These are phyloP conservation scores for Drosophila gaucha DNA, from an alignment of 2,888 invertebrate genomes.

Conservation along the genomic window DNA sequence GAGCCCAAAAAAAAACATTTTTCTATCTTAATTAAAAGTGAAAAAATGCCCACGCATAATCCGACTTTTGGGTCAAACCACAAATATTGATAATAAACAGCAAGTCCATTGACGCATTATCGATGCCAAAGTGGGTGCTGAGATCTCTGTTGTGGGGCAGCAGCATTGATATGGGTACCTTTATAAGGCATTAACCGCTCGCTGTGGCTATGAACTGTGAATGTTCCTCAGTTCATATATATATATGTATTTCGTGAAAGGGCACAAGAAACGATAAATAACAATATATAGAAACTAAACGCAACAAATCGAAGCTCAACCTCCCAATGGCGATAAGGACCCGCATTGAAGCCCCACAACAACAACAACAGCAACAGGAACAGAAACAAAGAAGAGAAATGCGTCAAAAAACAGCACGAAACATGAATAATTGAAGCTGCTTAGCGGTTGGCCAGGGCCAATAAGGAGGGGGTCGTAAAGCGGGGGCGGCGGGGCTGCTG, in stretches of 20 bases:
- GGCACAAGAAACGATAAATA: conserved; percentile 25
- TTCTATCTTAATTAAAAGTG: conserved; percentile 27
- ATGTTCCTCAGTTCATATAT: conserved; percentile 16
- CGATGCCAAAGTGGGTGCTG: background rate
- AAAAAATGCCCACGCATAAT: conserved; percentile 9
- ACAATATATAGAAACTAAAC: conserved; percentile 19
- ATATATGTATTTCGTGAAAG: conserved; percentile 23
- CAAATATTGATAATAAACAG: conserved; percentile 29
- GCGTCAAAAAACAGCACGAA: conserved; percentile 48
- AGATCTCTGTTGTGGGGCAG: conserved; percentile 4
- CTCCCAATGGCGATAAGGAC: conserved; percentile 49
- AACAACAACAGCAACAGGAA: background rate
- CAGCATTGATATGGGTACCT: conserved; percentile 42
- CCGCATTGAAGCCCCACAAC: conserved; percentile 41
- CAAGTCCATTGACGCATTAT: conserved; percentile 12
- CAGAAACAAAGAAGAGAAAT: conserved; percentile 23
- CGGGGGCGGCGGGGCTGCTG: background rate
- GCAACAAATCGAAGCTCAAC: conserved; percentile 52
- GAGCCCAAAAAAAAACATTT: background rate
- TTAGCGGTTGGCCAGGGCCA: conserved; percentile 26
- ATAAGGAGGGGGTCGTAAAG: background rate
- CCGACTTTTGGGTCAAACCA: background rate
- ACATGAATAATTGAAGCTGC: conserved; percentile 61
- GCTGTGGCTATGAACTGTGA: background rate
- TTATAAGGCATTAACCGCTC: conserved; percentile 22